phyloP scores from a whole-genome alignment of 2,113 vertebrate species.

The Labeo catla region DNA sequence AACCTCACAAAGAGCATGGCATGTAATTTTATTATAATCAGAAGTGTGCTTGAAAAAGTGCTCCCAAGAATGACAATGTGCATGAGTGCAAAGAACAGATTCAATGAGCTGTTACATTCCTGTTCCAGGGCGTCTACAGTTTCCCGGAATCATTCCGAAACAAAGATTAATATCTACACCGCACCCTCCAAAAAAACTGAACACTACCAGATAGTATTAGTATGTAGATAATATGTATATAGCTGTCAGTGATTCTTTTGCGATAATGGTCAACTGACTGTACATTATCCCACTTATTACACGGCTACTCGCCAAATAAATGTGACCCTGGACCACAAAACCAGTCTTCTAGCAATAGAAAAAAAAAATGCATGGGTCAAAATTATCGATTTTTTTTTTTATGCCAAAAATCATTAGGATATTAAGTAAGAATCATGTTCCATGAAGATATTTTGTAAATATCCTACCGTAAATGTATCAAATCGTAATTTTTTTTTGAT shows the following conservation, averaged over 20 bases:
- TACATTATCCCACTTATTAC: not conserved
- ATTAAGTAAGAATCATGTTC: too few relatives aligned
- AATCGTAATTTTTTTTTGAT: too few relatives aligned
- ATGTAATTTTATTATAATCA: slow-evolving; percentile 62
- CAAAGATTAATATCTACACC: slow-evolving; percentile 20
- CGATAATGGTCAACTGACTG: not conserved
- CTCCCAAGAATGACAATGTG: slow-evolving; percentile 55
- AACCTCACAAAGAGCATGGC: slow-evolving; percentile 51
- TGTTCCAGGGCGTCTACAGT: not conserved
- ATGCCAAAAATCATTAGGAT: too few relatives aligned
- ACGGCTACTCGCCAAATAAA: not conserved
- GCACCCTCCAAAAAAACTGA: not conserved
- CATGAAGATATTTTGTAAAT: too few relatives aligned
- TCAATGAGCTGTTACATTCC: slow-evolving; percentile 39
- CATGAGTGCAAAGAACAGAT: slow-evolving; percentile 43
- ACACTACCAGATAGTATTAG: not conserved
- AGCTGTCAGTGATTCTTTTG: not conserved
- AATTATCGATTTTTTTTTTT: too few relatives aligned
- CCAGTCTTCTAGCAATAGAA: too few relatives aligned
- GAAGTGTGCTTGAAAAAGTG: slow-evolving; percentile 53
- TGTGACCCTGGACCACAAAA: too few relatives aligned
- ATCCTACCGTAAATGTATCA: too few relatives aligned
- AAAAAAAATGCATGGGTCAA: too few relatives aligned
- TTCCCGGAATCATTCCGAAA: not conserved
- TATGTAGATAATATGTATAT: not conserved